Percentiles rank a stretch among this genome's conserved stretches.
These are phyloP conservation scores for Agrilus planipennis DNA, from an alignment of 1,140 invertebrate species.

Conservation along the genomic window DNA sequence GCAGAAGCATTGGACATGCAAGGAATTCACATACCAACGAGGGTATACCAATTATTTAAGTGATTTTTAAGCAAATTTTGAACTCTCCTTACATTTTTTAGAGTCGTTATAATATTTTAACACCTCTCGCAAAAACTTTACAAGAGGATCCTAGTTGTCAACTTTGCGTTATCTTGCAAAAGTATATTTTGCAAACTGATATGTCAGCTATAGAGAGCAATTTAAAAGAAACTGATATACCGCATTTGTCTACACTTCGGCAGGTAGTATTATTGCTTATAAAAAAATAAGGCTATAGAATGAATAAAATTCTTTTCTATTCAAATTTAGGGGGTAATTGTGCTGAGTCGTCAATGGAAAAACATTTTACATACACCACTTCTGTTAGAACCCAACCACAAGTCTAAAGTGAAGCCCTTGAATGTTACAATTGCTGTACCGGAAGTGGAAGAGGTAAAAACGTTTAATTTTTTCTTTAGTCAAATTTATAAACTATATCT, in stretches of 20 bases:
- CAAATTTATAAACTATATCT: constrained; percentile 3
- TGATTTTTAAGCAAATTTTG: neutral
- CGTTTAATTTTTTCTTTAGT: constrained; percentile 5
- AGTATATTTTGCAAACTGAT: constrained; percentile 68
- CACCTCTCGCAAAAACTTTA: constrained; percentile 77
- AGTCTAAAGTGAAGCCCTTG: constrained; percentile 69
- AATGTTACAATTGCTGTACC: constrained; percentile 83
- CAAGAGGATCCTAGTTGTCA: constrained; percentile 95
- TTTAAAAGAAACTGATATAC: constrained; percentile 69
- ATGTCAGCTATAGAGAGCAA: constrained; percentile 68
- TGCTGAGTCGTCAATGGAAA: constrained; percentile 91
- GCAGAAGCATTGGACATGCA: constrained; percentile 81
- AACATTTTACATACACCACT: constrained; percentile 90
- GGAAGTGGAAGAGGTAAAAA: constrained; percentile 61
- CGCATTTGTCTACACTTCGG: constrained; percentile 77
- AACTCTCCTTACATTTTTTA: constrained; percentile 33
- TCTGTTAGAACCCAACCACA: constrained; percentile 79
- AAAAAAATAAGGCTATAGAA: neutral
- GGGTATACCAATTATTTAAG: constrained; percentile 41
- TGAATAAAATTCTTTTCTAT: neutral
- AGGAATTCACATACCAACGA: constrained; percentile 69
- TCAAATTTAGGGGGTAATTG: constrained; percentile 65
- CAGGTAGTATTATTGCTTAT: constrained; percentile 42
- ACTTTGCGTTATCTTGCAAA: constrained; percentile 76
- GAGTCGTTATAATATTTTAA: constrained; percentile 84